phyloP scores from a whole-genome alignment of 2,888 invertebrate species.

The Pediacus dermestoides region DNA sequence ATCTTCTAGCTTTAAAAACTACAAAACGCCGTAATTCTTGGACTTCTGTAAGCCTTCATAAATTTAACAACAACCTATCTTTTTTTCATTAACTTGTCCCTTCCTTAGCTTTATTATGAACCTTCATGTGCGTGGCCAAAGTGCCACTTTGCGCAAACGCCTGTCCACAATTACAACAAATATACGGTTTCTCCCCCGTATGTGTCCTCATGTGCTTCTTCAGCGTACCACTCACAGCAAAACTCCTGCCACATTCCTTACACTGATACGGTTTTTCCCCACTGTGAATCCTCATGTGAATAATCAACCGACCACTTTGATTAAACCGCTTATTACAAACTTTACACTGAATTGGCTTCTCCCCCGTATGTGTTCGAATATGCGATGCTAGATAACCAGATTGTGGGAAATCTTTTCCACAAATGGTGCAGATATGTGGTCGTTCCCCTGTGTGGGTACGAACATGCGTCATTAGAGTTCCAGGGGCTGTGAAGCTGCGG shows the following conservation, averaged over 20 bases:
- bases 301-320: conserved; percentile 37
- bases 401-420: conserved; percentile 37
- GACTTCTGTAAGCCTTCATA: conserved; percentile 3
- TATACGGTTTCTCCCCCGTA: conserved; percentile 40
- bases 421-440: conserved; percentile 24
- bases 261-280: conserved; percentile 40
- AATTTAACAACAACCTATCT: not conserved
- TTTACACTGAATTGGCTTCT: conserved; percentile 37
- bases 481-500: conserved; percentile 38
- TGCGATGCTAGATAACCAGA: conserved; percentile 36
- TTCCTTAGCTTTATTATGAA: conserved; percentile 31
- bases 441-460: conserved; percentile 25
- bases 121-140: conserved; percentile 39
- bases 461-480: conserved; percentile 37
- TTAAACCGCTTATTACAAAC: conserved; percentile 35
- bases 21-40: no score
- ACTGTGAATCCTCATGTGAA: conserved; percentile 39
- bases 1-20: no score
- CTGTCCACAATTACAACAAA: conserved; percentile 39
- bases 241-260: conserved; percentile 38
- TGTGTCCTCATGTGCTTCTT: conserved; percentile 42
- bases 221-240: conserved; percentile 39
- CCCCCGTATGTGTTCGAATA: conserved; percentile 37
- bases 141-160: conserved; percentile 35
- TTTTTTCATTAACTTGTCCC: conserved; percentile 3